Conservation (phyloP, 2,888 invertebrate species). For the Drymonia ruficornis region DNA sequence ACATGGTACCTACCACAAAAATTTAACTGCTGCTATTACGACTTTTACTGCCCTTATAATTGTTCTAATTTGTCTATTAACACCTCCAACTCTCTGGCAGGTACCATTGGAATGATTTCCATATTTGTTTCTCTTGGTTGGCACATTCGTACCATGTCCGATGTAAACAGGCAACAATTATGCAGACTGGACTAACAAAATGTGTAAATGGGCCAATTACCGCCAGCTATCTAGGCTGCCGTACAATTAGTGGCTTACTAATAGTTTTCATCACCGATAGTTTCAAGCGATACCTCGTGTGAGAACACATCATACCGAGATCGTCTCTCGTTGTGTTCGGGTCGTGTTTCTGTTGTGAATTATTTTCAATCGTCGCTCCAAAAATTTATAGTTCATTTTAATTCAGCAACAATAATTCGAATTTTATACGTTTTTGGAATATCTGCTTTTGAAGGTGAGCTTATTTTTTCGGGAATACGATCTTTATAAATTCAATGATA, state of each 20-base stretch:
- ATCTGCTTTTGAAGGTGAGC: conserved; percentile 25
- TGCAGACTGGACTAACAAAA: conserved; percentile 79
- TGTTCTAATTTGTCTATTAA: conserved; percentile 53
- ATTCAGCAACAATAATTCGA: conserved; percentile 2
- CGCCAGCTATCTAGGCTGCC: conserved; percentile 79
- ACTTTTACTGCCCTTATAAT: conserved; percentile 18
- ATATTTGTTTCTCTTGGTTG: conserved; percentile 60
- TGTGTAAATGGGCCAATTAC: conserved; percentile 84
- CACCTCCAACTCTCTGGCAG: conserved; percentile 38
- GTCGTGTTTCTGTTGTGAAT: conserved; percentile 45
- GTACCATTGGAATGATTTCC: conserved; percentile 51
- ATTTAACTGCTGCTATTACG: conserved; percentile 11
- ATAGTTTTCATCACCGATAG: conserved; percentile 82
- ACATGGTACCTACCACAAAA: not conserved
- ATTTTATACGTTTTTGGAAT: conserved; percentile 14
- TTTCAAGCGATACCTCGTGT: conserved; percentile 61
- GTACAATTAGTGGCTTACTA: conserved; percentile 81
- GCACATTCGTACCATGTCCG: conserved; percentile 68
- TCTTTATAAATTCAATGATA: conserved; percentile 43
- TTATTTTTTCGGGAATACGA: conserved; percentile 12
- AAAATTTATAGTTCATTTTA: conserved; percentile 2
- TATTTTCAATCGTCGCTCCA: conserved; percentile 13
- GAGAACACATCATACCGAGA: conserved; percentile 69
- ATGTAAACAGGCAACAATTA: conserved; percentile 79
- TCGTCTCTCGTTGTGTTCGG: conserved; percentile 68